Conservation (phyloP, 2,113 vertebrate genomes). For the Axis porcinus region DNA sequence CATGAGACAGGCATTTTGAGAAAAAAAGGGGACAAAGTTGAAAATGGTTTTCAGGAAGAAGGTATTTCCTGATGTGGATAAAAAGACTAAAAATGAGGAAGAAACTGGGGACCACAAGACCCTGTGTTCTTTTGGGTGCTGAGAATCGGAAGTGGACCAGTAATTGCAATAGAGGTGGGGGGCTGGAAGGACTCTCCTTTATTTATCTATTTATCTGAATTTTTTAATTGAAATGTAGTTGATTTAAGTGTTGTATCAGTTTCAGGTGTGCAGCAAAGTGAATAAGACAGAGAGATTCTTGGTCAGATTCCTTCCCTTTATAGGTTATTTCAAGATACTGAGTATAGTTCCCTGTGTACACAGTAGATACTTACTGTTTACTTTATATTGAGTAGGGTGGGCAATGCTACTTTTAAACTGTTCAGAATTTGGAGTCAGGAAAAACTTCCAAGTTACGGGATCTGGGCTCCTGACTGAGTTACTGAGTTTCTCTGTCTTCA, state of each 20-base stretch:
- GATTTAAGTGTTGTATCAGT: neutral
- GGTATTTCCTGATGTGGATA: neutral
- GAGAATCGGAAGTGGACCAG: neutral
- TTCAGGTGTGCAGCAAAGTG: neutral
- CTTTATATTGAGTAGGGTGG: neutral
- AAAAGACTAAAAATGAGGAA: slow-evolving; percentile 25
- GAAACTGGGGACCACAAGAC: neutral
- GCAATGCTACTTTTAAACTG: neutral
- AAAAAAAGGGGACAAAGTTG: neutral
- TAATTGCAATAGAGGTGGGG: neutral
- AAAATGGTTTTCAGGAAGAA: neutral
- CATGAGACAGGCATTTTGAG: neutral
- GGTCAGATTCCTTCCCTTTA: neutral
- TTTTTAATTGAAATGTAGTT: neutral
- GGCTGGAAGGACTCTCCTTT: neutral
- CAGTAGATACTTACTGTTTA: neutral
- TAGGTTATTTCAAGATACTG: neutral
- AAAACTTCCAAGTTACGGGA: neutral
- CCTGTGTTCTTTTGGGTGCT: neutral
- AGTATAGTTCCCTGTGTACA: neutral
- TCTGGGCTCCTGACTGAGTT: neutral
- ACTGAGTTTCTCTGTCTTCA: neutral
- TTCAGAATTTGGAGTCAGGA: neutral
- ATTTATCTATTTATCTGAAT: neutral
- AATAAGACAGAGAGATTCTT: neutral